Base-by-base conservation (phyloP, 2,888 invertebrate species). In the Drosophila meridiana region DNA sequence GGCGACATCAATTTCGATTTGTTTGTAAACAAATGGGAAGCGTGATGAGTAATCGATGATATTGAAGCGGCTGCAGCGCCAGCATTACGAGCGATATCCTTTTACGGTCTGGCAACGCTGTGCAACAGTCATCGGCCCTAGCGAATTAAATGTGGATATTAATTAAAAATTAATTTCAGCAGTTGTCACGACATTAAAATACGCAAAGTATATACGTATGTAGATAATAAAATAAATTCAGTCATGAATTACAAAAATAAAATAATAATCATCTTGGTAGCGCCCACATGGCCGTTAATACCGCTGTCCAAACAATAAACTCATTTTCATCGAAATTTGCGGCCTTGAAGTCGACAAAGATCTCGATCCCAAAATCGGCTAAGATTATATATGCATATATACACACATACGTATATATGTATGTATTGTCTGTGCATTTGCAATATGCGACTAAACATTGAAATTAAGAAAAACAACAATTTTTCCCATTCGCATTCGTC, bases 241-340 rank as follows among this genome's bases (percentile, higher is more conserved):
- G 80, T 88, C 86, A 83, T 86, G 82, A 85, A 88, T 86, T 82
- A 83, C 82, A 74, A 88, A 85, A 88, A 85, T 85, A 85, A 85
- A 88, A 71, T 69, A 74, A 78, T 73, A 85, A 88, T 88, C 88
- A 85, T 88, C 60, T 68, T 72, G 72, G 73, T 71, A 72, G 73
- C 85, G 80, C 83, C 85, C 87, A 88, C 86, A 81, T 85, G 77
- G 68, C 75, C 63, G 85, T 69, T 82, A 82, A 81, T 85, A 72
- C 80, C 78, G 52, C 74, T 76, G 83, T 89, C 87, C 85, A 87
- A 89, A 87, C 87, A 87, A 85, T 83, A 84, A 87, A 83, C 76
- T 80, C 80, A 86, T 88, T 85, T 87, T 87, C 80, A 83, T 83
- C 80, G 66, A 79, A 89, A 89, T 69, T 73, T 32, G 66, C 64